These are phyloP conservation scores for Bibio marci DNA, from an alignment of 2,888 invertebrate genomes.

Conservation along the genomic window DNA sequence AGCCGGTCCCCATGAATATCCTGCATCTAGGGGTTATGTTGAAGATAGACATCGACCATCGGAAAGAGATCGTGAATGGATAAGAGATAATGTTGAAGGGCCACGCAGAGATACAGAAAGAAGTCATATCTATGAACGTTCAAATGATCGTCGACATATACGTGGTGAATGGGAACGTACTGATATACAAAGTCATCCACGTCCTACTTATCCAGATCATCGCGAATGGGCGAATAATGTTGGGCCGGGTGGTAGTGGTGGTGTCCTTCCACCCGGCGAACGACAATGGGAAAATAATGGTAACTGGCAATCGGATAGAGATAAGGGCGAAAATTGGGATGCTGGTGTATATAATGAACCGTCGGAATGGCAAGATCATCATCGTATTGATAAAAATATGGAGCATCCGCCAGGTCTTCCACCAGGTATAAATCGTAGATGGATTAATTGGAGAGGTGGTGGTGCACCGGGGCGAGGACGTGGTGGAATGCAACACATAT, in stretches of 20 bases:
- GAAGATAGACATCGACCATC: slow-evolving; percentile 17
- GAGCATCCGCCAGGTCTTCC: background rate
- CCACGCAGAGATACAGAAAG: slow-evolving; percentile 3
- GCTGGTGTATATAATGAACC: slow-evolving; percentile 4
- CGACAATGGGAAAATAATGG: slow-evolving; percentile 7
- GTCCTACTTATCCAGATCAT: slow-evolving; percentile 10
- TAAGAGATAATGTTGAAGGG: slow-evolving; percentile 8
- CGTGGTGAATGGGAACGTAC: background rate
- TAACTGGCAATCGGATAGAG: slow-evolving; percentile 2
- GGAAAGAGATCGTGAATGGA: slow-evolving; percentile 15
- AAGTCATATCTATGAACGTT: background rate
- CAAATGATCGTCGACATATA: background rate
- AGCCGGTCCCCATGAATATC: slow-evolving; percentile 2
- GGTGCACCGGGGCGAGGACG: background rate
- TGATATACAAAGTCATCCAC: background rate
- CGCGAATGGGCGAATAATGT: slow-evolving; percentile 16
- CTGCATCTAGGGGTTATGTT: slow-evolving; percentile 9
- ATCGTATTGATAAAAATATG: background rate
- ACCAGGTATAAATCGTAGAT: background rate
- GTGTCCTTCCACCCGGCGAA: slow-evolving; percentile 8
- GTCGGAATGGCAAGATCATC: background rate
- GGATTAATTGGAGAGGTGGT: slow-evolving; percentile 2
- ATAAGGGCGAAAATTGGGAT: slow-evolving; percentile 8
- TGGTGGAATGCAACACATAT: slow-evolving; percentile 1
- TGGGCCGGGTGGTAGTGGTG: slow-evolving; percentile 13